These are phyloP conservation scores for Stegodyphus dumicola DNA, from an alignment of 1,140 invertebrate genomes.

Conservation along the genomic window DNA sequence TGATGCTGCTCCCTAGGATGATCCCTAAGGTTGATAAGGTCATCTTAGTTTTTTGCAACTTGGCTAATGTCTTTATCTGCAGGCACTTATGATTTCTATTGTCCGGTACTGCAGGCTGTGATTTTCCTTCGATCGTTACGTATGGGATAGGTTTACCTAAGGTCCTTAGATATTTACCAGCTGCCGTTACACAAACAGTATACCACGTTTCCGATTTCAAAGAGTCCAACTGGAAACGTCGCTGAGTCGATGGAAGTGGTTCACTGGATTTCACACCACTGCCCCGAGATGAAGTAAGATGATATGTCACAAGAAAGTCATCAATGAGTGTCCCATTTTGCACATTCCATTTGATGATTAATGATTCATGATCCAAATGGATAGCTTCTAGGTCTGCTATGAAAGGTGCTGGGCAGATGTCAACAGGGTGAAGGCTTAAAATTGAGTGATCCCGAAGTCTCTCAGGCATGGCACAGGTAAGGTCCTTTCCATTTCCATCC, in stretches of 20 bases:
- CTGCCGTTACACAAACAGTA: conserved; percentile 84
- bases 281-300: conserved; percentile 74
- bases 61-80: conserved; percentile 63
- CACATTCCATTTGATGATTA: conserved; percentile 88
- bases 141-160: conserved; percentile 62
- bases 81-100: conserved; percentile 64
- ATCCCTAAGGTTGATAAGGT: conserved; percentile 74
- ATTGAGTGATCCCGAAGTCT: conserved; percentile 81
- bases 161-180: conserved; percentile 75
- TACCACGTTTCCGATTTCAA: conserved; percentile 82
- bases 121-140: conserved; percentile 52
- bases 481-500: conserved; percentile 64
- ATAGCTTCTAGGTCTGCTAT: conserved; percentile 84
- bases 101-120: conserved; percentile 43
- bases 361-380: conserved; percentile 88
- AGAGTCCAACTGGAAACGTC: conserved; percentile 78
- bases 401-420: conserved; percentile 84
- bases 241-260: conserved; percentile 72
- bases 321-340: conserved; percentile 86
- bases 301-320: conserved; percentile 87
- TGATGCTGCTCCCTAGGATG: conserved; percentile 85
- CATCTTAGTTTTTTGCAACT: conserved; percentile 62
- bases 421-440: conserved; percentile 79
- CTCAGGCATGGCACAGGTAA: conserved; percentile 82
- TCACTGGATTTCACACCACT: conserved; percentile 68